These are phyloP conservation scores for Spea hammondii DNA, from an alignment of 2,797 vertebrate genomes.

Conservation along the genomic window DNA sequence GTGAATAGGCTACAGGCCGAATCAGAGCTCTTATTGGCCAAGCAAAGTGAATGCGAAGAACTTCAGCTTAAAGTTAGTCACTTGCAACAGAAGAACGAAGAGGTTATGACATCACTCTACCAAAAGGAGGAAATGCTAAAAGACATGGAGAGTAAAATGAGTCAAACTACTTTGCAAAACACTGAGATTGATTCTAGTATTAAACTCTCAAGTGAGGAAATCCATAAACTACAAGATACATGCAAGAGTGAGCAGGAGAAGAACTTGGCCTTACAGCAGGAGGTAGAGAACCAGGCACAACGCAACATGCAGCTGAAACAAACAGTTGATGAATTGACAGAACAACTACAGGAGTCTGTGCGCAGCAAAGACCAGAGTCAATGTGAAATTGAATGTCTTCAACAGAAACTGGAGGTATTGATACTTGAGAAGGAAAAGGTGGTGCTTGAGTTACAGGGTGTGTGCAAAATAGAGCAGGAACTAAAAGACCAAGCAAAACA, in stretches of 20 bases:
- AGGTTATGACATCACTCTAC: slow-evolving; percentile 64
- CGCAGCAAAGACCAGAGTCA: slow-evolving; percentile 59
- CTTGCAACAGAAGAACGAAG: slow-evolving; percentile 71
- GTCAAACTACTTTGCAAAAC: slow-evolving; percentile 66
- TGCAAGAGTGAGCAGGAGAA: slow-evolving; percentile 59
- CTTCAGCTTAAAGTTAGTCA: slow-evolving; percentile 66
- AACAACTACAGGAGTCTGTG: slow-evolving; percentile 61
- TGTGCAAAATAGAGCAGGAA: slow-evolving; percentile 43
- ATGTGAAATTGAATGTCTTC: slow-evolving; percentile 60
- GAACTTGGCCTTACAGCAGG: slow-evolving; percentile 63
- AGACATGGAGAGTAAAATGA: slow-evolving; percentile 70
- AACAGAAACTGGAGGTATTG: not conserved
- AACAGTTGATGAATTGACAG: slow-evolving; percentile 67
- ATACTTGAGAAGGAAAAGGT: no score
- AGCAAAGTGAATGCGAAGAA: slow-evolving; percentile 62
- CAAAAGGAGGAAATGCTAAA: slow-evolving; percentile 69
- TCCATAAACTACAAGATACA: slow-evolving; percentile 64
- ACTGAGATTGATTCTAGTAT: slow-evolving; percentile 64
- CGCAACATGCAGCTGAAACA: slow-evolving; percentile 66
- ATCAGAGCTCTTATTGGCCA: slow-evolving; percentile 60
- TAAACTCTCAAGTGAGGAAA: slow-evolving; percentile 60
- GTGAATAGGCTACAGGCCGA: slow-evolving; percentile 68
- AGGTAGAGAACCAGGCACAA: slow-evolving; percentile 61
- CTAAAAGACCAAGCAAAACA: slow-evolving; percentile 4
- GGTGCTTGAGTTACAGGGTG: slow-evolving; percentile 60